Conservation (phyloP, 53 echinoderm and acorn worm species). For the Antedon mediterranea region DNA sequence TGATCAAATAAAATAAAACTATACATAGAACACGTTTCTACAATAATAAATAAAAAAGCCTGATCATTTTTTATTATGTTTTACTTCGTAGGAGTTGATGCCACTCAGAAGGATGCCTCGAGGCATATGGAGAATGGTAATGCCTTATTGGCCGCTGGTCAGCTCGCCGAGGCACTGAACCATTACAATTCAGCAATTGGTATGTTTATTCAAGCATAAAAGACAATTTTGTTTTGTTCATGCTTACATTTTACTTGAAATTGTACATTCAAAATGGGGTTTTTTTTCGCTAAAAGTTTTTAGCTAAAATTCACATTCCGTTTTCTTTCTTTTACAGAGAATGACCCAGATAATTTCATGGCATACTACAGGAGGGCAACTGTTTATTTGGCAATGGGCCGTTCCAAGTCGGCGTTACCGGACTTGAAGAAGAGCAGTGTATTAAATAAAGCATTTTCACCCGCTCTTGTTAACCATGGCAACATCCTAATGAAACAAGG, state of each 20-base stretch:
- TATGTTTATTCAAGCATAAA: slow-evolving; percentile 16
- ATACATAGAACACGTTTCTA: no score
- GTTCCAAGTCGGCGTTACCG: slow-evolving; percentile 72
- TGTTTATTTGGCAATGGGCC: slow-evolving; percentile 74
- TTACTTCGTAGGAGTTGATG: slow-evolving; percentile 44
- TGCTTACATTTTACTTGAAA: no score
- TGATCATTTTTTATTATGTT: no score
- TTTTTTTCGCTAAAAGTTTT: no score
- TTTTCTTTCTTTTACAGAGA: slow-evolving; percentile 32
- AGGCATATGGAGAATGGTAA: slow-evolving; percentile 62
- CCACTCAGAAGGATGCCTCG: slow-evolving; percentile 45
- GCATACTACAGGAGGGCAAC: slow-evolving; percentile 87
- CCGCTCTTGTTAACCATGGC: slow-evolving; percentile 63
- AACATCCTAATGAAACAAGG: slow-evolving; percentile 71
- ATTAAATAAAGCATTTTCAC: slow-evolving; percentile 76
- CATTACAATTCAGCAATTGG: slow-evolving; percentile 91
- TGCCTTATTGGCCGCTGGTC: slow-evolving; percentile 72
- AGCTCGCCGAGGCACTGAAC: slow-evolving; percentile 76
- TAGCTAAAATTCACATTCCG: no score
- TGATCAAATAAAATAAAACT: no score
- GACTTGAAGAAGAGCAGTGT: slow-evolving; percentile 71
- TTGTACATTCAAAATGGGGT: no score
- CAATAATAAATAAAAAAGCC: no score
- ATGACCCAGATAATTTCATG: slow-evolving; percentile 68
- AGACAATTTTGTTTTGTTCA: no score